These are phyloP conservation scores for Agonopterix alstromeriana DNA, from an alignment of 2,888 invertebrate genomes.

Conservation along the genomic window DNA sequence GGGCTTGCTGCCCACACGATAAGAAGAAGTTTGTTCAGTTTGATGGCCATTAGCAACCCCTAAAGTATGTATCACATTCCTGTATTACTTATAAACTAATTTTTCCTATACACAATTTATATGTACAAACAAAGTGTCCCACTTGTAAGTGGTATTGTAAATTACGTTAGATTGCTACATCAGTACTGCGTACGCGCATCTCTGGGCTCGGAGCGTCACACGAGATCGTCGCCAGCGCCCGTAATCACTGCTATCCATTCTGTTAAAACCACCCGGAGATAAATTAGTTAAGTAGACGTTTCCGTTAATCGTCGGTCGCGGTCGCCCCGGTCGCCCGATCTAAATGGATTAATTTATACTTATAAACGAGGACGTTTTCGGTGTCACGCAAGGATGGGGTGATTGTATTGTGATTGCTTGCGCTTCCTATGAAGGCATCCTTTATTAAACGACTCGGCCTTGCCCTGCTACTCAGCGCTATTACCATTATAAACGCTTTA, in stretches of 20 bases:
- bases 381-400: constrained; percentile 75
- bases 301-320: constrained; percentile 75
- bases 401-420: constrained; percentile 74
- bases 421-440: constrained; percentile 70
- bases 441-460: constrained; percentile 45
- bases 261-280: constrained; percentile 77
- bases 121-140: too few species aligned
- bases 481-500: constrained; percentile 6
- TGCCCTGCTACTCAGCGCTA: constrained; percentile 3
- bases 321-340: constrained; percentile 44
- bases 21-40: too few species aligned
- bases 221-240: constrained; percentile 49
- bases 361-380: constrained; percentile 75
- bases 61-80: too few species aligned
- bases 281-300: constrained; percentile 78
- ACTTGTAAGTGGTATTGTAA: not conserved
- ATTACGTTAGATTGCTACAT: constrained; percentile 27
- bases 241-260: constrained; percentile 78
- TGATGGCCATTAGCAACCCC: too few species aligned
- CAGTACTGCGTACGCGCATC: constrained; percentile 17
- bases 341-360: constrained; percentile 79
- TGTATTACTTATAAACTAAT: too few species aligned
- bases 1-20: too few species aligned
- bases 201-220: constrained; percentile 43
- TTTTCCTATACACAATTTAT: too few species aligned